Percentiles rank a stretch among this genome's conserved stretches.
These are phyloP conservation scores for Gymnogyps californianus DNA, from an alignment of 2,113 vertebrate genomes.

Conservation along the genomic window DNA sequence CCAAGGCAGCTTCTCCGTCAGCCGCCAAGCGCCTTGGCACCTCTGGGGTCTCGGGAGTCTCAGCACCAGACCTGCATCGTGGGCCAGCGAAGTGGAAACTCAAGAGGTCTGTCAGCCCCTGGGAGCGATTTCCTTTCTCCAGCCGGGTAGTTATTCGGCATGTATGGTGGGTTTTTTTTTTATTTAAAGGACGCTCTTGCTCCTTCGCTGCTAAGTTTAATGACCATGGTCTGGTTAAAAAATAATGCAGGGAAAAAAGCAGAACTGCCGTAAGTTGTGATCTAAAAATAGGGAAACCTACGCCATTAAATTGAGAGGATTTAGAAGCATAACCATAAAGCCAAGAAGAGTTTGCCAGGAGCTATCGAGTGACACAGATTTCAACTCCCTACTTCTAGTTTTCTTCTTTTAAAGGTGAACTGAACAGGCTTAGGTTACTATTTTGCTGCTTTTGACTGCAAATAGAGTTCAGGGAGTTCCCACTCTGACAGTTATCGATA, in stretches of 20 bases:
- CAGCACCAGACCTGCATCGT: background rate
- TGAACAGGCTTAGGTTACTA: background rate
- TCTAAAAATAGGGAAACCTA: slow-evolving; percentile 63
- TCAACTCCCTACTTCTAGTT: background rate
- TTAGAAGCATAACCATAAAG: slow-evolving; percentile 56
- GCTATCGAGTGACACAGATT: slow-evolving; percentile 38
- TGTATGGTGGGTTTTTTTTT: background rate
- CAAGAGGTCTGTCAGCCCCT: slow-evolving; percentile 54
- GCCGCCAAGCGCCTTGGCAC: background rate
- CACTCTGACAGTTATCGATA: background rate
- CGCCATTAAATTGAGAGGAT: slow-evolving; percentile 45
- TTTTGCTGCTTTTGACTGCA: background rate
- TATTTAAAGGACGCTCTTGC: background rate
- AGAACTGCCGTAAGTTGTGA: slow-evolving; percentile 8
- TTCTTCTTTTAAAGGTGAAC: slow-evolving; percentile 42
- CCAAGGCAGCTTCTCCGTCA: background rate
- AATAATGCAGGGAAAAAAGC: background rate
- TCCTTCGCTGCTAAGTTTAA: slow-evolving; percentile 15
- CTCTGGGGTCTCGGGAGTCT: background rate
- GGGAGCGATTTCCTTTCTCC: background rate
- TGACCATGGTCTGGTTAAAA: background rate
- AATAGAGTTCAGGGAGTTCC: background rate
- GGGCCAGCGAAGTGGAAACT: slow-evolving; percentile 25
- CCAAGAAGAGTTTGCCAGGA: slow-evolving; percentile 37
- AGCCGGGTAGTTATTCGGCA: background rate